Percentiles rank a stretch among this genome's conserved stretches.
These are phyloP conservation scores for Drosophila demipolita DNA, from an alignment of 2,888 invertebrate species.

Conservation along the genomic window DNA sequence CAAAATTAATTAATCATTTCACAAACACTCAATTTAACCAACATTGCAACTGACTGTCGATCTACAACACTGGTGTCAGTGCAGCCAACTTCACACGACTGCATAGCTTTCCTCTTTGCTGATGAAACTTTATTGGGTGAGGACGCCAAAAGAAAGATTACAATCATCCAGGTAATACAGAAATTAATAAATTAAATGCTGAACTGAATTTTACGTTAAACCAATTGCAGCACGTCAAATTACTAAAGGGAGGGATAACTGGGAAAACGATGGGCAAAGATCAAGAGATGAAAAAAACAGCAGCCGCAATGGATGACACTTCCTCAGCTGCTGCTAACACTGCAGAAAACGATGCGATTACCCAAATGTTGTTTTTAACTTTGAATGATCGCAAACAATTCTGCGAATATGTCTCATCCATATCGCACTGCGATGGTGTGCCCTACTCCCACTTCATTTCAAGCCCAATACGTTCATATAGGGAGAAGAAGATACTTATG, in stretches of 20 bases:
- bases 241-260: constrained; percentile 4
- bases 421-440: no score
- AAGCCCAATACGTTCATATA: no score
- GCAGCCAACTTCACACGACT: constrained; percentile 33
- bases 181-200: constrained; percentile 11
- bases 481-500: no score
- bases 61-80: constrained; percentile 1
- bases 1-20: not conserved
- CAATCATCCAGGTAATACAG: not conserved
- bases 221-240: constrained; percentile 32
- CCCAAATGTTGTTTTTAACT: no score
- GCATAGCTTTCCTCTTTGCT: not conserved
- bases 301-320: not conserved
- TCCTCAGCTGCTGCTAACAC: not conserved
- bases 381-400: no score
- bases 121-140: not conserved
- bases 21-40: not conserved
- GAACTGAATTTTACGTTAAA: constrained; percentile 12
- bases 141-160: not conserved
- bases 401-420: no score
- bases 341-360: not conserved
- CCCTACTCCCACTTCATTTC: no score
- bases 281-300: constrained; percentile 39
- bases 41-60: not conserved
- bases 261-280: constrained; percentile 48